Evolutionary conservation across 2,113 vertebrate species (phyloP).

Genomic region (Notiomystis cincta): DNA sequence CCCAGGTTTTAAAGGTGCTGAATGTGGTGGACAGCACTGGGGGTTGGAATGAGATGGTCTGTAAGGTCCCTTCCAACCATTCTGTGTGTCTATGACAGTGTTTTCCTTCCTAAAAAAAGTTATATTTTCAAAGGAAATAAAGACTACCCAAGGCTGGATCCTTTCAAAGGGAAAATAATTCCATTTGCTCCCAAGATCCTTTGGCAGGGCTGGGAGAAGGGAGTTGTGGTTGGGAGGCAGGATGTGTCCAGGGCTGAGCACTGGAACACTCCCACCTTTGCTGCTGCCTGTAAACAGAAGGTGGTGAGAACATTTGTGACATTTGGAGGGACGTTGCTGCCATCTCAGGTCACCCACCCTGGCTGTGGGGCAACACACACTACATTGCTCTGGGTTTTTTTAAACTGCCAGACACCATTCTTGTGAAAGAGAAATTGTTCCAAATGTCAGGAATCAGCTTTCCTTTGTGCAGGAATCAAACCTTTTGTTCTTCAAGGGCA

Average conservation of each 20-base stretch:
- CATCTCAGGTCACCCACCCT: neutral
- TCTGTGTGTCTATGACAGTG: neutral
- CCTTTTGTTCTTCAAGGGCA: neutral
- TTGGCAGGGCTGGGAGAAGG: neutral
- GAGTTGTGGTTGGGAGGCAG: neutral
- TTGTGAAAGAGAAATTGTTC: neutral
- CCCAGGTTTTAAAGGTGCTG: neutral
- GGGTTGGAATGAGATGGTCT: neutral
- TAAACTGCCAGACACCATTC: neutral
- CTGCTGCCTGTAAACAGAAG: neutral
- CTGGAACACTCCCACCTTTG: neutral
- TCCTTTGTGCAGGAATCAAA: neutral
- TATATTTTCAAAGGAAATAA: neutral
- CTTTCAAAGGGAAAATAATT: neutral
- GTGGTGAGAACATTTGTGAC: neutral
- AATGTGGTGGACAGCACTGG: neutral
- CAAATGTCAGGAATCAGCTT: neutral
- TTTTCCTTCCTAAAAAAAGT: neutral
- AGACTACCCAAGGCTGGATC: neutral
- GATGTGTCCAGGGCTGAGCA: neutral
- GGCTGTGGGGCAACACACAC: neutral
- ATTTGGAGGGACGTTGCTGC: neutral
- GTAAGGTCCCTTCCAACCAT: neutral
- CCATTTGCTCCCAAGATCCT: neutral
- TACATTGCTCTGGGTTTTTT: neutral